phyloP scores from a whole-genome alignment of 1,140 invertebrate species.

The Pseudachorutes palmiensis region DNA sequence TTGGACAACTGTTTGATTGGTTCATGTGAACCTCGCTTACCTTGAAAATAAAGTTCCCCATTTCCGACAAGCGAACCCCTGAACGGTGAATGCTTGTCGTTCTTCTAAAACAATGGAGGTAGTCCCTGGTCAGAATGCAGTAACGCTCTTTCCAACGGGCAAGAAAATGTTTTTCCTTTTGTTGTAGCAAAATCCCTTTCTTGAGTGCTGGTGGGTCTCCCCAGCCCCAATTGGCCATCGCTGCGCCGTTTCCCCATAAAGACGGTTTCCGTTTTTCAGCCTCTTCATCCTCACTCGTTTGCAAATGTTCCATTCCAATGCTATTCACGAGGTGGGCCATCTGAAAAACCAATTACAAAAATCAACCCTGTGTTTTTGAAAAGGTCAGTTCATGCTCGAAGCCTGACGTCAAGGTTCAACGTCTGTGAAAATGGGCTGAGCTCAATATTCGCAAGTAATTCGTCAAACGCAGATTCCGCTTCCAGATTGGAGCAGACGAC shows the following conservation, averaged over 20 bases:
- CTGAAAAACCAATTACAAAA: slow-evolving; percentile 16
- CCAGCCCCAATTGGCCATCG: slow-evolving; percentile 24
- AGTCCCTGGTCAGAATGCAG: slow-evolving; percentile 48
- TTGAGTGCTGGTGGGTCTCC: slow-evolving; percentile 37
- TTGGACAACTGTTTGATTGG: too few relatives aligned
- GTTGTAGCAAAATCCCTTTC: slow-evolving; percentile 55
- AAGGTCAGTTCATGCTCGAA: too few relatives aligned
- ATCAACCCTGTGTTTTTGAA: too few relatives aligned
- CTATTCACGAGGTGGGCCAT: slow-evolving; percentile 28
- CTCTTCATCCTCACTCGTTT: not conserved
- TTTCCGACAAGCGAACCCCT: slow-evolving; percentile 54
- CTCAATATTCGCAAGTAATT: too few relatives aligned
- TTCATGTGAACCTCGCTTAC: too few relatives aligned
- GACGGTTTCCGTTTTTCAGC: slow-evolving; percentile 16
- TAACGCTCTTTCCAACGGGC: slow-evolving; percentile 57
- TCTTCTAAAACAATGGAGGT: slow-evolving; percentile 60
- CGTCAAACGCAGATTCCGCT: too few relatives aligned
- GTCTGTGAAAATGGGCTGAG: too few relatives aligned
- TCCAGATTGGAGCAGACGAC: too few relatives aligned
- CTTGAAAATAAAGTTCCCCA: slow-evolving; percentile 63
- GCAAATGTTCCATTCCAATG: slow-evolving; percentile 21
- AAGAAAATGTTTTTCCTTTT: slow-evolving; percentile 54
- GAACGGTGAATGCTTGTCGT: slow-evolving; percentile 44
- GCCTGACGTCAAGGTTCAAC: too few relatives aligned
- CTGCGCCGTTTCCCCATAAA: slow-evolving; percentile 3